phyloP scores from a whole-genome alignment of 2,888 invertebrate genomes.

The Apamea crenata region DNA sequence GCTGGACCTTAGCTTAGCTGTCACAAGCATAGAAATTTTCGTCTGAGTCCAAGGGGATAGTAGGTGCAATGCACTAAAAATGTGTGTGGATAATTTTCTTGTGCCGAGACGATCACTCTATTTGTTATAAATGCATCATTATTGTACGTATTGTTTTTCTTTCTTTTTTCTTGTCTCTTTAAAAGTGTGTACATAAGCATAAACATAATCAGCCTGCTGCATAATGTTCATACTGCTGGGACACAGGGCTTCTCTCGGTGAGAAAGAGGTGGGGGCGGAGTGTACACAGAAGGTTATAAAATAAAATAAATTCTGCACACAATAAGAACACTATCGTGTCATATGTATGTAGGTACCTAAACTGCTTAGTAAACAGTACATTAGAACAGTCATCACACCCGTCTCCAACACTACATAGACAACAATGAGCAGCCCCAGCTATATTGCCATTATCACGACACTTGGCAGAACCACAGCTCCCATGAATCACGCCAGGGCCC shows the following conservation, averaged over 20 bases:
- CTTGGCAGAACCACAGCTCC: constrained; percentile 8
- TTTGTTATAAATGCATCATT: background rate
- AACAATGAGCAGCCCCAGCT: constrained; percentile 26
- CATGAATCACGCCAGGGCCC: constrained; percentile 39
- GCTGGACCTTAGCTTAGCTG: no score
- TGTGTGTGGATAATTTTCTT: no score
- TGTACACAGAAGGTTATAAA: no score
- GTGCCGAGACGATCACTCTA: background rate
- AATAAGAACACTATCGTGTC: background rate
- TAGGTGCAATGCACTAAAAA: background rate
- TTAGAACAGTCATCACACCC: background rate
- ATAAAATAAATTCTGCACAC: background rate
- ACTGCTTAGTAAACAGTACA: background rate
- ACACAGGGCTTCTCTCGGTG: no score
- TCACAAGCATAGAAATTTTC: background rate
- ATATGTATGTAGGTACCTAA: background rate
- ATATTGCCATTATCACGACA: constrained; percentile 12
- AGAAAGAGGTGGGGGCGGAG: no score
- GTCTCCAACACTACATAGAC: background rate
- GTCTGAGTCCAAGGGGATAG: no score
- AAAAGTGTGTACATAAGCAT: no score
- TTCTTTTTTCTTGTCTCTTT: no score
- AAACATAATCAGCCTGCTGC: no score
- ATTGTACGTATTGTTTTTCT: no score
- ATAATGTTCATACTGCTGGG: no score